These are phyloP conservation scores for Rhagonycha lutea DNA, from an alignment of 2,888 invertebrate genomes.

Conservation along the genomic window DNA sequence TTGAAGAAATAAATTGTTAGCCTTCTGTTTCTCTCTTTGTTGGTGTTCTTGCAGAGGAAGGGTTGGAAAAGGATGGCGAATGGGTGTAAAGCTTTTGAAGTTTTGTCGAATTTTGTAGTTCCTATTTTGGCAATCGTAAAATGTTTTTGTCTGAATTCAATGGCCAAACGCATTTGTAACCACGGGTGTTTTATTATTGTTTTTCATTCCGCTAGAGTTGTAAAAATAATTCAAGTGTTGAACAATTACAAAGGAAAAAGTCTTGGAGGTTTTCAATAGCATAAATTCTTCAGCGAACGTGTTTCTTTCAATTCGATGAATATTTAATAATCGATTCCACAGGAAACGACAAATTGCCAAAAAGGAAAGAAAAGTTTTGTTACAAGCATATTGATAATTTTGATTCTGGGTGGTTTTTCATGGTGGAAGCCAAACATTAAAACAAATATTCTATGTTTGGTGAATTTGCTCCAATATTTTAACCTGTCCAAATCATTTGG, in stretches of 20 bases:
- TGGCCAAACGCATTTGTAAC: conserved; percentile 7
- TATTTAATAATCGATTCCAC: conserved; percentile 6
- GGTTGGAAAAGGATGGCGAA: not conserved
- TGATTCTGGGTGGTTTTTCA: not conserved
- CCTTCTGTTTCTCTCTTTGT: not conserved
- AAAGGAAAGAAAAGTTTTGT: conserved; percentile 9
- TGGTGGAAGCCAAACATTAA: too few relatives aligned
- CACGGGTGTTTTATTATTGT: conserved; percentile 3
- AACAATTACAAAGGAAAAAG: not conserved
- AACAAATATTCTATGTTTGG: too few relatives aligned
- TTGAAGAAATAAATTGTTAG: conserved; percentile 19
- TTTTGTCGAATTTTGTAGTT: conserved; percentile 10
- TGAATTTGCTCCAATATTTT: too few relatives aligned
- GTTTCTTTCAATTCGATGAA: conserved; percentile 7
- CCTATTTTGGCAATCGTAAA: conserved; percentile 15
- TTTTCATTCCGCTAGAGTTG: not conserved
- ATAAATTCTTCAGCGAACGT: conserved; percentile 6
- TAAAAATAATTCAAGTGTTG: not conserved
- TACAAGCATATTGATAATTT: not conserved
- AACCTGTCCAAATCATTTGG: too few relatives aligned
- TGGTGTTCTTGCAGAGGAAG: not conserved
- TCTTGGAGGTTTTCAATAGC: not conserved
- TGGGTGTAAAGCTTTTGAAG: not conserved
- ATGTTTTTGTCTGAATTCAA: conserved; percentile 9
- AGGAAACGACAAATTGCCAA: conserved; percentile 13